phyloP scores from a whole-genome alignment of 2,797 vertebrate species.

The Nothura maculosa region DNA sequence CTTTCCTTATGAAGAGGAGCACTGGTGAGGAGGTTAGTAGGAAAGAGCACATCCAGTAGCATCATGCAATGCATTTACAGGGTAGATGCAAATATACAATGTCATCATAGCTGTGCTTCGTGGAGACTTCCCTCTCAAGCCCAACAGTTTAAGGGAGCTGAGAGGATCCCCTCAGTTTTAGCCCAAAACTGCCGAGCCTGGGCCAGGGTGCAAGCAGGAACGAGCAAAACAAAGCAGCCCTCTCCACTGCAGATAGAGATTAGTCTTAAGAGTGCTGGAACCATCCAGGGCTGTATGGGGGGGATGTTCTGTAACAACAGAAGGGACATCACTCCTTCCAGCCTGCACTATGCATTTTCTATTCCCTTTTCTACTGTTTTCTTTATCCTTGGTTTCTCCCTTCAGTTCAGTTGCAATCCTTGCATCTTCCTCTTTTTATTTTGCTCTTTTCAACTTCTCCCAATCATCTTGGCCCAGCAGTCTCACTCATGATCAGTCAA shows the following conservation, averaged over 20 bases:
- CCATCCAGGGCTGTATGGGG: not conserved
- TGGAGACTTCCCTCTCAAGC: rapidly evolving
- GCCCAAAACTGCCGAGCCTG: no score
- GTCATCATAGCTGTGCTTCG: rapidly evolving
- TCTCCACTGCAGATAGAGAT: not conserved
- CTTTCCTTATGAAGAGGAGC: not conserved
- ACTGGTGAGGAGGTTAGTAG: not conserved
- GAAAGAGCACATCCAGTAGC: not conserved
- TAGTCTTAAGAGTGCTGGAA: not conserved
- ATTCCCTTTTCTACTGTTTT: not conserved
- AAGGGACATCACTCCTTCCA: not conserved
- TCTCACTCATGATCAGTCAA: no score
- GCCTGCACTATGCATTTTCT: not conserved
- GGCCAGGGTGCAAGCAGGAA: no score
- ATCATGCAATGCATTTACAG: not conserved
- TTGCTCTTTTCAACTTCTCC: not conserved
- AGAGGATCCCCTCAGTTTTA: no score
- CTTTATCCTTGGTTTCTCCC: not conserved
- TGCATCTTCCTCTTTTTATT: not conserved
- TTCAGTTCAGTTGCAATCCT: no score
- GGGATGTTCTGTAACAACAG: not conserved
- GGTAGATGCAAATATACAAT: not conserved
- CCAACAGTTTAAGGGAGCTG: rapidly evolving
- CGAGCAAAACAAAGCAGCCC: rapidly evolving
- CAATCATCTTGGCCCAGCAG: not conserved